phyloP scores from a whole-genome alignment of 2,888 invertebrate species.

The Psylliodes chrysocephalus region DNA sequence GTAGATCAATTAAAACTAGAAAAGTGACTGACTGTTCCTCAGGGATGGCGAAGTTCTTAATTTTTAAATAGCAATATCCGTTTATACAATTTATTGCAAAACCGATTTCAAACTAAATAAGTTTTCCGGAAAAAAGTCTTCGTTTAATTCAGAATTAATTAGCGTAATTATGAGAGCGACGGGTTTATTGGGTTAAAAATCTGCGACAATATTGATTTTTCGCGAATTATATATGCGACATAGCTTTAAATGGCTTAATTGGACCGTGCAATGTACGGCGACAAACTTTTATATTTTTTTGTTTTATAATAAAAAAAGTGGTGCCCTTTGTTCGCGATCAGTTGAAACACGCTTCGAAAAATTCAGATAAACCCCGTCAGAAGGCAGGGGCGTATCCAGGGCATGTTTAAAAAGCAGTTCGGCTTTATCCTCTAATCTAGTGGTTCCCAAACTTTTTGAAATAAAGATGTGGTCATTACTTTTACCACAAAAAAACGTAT shows the following conservation, averaged over 20 bases:
- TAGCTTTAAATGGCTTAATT: constrained; percentile 27
- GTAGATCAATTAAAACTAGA: too few relatives aligned
- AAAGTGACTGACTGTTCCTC: too few relatives aligned
- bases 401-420: too few relatives aligned
- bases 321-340: constrained; percentile 29
- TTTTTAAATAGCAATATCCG: too few relatives aligned
- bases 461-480: too few relatives aligned
- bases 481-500: too few relatives aligned
- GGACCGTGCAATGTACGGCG: constrained; percentile 15
- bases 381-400: constrained; percentile 1
- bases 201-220: constrained; percentile 18
- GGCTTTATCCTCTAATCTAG: too few relatives aligned
- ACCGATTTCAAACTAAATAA: too few relatives aligned
- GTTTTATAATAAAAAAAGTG: constrained; percentile 27
- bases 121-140: background rate
- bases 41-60: too few relatives aligned
- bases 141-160: too few relatives aligned
- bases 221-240: constrained; percentile 14
- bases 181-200: constrained; percentile 9
- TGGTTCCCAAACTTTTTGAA: too few relatives aligned
- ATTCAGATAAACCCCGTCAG: constrained; percentile 27
- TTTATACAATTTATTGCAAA: too few relatives aligned
- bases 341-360: constrained; percentile 29
- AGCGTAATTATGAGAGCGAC: background rate
- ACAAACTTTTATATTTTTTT: constrained; percentile 27